Percentiles rank a stretch among this genome's conserved stretches.
phyloP scores from a whole-genome alignment of 2,797 vertebrate genomes.

The Podarcis lilfordi region DNA sequence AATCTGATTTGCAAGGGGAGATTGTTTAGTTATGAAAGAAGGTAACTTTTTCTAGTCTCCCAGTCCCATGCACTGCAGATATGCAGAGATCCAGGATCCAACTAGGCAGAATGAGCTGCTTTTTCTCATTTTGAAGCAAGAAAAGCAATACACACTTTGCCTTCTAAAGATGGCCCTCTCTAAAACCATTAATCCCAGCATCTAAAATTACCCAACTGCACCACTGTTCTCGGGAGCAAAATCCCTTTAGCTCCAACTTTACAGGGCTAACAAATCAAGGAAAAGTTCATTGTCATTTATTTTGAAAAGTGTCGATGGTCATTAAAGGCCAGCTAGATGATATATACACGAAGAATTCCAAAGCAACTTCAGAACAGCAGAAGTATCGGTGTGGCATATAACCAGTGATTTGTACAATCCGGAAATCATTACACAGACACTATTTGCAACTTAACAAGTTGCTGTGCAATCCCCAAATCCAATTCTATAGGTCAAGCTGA shows the following conservation, averaged over 20 bases:
- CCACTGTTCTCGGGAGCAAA: not conserved
- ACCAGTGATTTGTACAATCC: conserved; percentile 25
- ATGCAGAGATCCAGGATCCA: not conserved
- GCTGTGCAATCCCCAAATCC: conserved; percentile 27
- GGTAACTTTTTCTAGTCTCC: not conserved
- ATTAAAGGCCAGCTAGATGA: conserved; percentile 57
- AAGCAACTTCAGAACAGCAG: conserved; percentile 22
- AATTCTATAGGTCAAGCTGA: conserved; percentile 50
- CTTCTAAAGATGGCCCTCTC: not conserved
- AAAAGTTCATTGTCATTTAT: conserved; percentile 46
- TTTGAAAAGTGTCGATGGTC: conserved; percentile 53
- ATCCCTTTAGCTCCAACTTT: conserved; percentile 35
- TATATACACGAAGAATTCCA: conserved; percentile 35
- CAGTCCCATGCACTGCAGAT: not conserved
- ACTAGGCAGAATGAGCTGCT: not conserved
- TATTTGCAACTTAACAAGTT: conserved; percentile 29
- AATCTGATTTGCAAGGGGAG: not conserved
- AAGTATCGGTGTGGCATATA: conserved; percentile 8
- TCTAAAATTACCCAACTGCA: not conserved
- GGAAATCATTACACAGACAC: not conserved
- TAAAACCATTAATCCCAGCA: not conserved
- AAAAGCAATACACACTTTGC: not conserved
- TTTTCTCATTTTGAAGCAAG: not conserved
- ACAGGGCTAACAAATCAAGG: conserved; percentile 41
- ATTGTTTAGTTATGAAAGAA: not conserved